These are phyloP conservation scores for Idaea straminata DNA, from an alignment of 2,888 invertebrate genomes.

Conservation along the genomic window DNA sequence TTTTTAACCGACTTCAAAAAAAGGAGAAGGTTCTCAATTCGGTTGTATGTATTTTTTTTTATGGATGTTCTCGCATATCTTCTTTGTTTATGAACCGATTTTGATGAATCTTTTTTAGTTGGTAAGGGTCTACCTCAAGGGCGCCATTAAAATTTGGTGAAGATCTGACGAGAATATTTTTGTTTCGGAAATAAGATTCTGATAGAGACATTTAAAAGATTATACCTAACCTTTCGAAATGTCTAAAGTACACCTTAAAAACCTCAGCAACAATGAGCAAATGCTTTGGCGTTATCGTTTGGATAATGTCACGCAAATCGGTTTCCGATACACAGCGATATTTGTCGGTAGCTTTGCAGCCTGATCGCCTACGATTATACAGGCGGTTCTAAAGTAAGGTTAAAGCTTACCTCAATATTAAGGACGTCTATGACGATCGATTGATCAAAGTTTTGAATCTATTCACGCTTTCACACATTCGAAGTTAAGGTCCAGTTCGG, in stretches of 20 bases:
- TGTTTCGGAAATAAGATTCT: background rate
- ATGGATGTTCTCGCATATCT: too few species aligned
- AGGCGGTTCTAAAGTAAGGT: background rate
- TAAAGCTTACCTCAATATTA: too few species aligned
- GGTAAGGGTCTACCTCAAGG: too few species aligned
- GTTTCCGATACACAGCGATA: constrained; percentile 40
- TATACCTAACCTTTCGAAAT: background rate
- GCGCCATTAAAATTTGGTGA: too few species aligned
- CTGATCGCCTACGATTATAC: background rate
- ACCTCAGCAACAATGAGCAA: constrained; percentile 1
- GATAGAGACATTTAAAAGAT: background rate
- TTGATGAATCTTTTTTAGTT: too few species aligned
- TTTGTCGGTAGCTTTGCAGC: background rate
- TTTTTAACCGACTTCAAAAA: too few species aligned
- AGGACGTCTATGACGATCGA: background rate
- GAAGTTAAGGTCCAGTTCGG: background rate
- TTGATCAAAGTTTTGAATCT: background rate
- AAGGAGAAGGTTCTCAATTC: too few species aligned
- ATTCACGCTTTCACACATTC: background rate
- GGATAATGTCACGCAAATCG: constrained; percentile 43
- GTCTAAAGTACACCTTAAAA: constrained; percentile 12
- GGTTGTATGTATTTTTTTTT: too few species aligned
- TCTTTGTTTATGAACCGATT: too few species aligned
- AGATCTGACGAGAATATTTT: too few species aligned
- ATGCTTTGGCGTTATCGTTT: constrained; percentile 30